Conservation (phyloP, 2,113 vertebrate species). For the Alces alces region DNA sequence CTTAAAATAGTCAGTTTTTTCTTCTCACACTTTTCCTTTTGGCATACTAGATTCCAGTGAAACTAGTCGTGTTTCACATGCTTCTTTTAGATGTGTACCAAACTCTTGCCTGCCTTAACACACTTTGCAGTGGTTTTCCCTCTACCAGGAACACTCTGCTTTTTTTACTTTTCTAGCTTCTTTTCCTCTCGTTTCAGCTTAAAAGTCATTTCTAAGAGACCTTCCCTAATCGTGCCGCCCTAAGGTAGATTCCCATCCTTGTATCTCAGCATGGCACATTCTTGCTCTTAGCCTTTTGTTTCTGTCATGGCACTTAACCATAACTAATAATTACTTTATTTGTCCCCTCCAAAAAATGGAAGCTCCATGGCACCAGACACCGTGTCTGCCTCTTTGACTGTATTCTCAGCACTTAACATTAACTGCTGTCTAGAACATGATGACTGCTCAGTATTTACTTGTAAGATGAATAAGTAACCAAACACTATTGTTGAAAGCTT, state of each 20-base stretch:
- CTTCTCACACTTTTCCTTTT: not conserved
- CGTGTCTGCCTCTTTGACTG: not conserved
- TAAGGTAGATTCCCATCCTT: not conserved
- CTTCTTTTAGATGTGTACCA: not conserved
- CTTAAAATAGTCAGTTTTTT: not conserved
- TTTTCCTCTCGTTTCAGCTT: not conserved
- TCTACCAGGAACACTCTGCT: not conserved
- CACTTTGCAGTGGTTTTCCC: not conserved
- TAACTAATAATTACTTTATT: not conserved
- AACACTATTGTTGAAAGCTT: not conserved
- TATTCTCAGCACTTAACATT: not conserved
- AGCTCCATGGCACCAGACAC: not conserved
- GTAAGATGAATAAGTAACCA: not conserved
- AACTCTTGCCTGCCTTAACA: not conserved
- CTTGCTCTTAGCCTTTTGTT: not conserved
- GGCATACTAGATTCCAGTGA: not conserved
- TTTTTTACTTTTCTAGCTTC: not conserved
- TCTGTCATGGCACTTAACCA: not conserved
- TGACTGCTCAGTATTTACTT: not conserved
- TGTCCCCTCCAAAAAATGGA: not conserved
- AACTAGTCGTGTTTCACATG: not conserved
- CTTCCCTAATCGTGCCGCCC: not conserved
- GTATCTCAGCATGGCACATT: not conserved
- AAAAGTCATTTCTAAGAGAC: not conserved
- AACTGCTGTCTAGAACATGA: not conserved